Base-by-base conservation (phyloP, 2,797 vertebrate species). In the Leucoraja ocellata region DNA sequence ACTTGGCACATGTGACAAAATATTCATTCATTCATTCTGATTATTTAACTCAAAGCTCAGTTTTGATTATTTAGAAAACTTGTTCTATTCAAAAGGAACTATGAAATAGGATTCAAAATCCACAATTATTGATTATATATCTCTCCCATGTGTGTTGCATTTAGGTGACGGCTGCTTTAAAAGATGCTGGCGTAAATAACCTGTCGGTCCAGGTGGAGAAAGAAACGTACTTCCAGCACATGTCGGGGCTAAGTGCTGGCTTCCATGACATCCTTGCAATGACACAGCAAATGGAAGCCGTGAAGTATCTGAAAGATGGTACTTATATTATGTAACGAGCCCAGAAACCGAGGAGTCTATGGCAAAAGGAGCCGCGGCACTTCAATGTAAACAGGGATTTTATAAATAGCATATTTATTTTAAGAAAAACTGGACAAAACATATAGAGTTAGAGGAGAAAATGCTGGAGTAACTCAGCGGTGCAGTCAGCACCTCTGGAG, bases 191-290 rank as follows among this genome's bases (percentile, higher is more conserved):
- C 0, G 97, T 99, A 93, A 99, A 99, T 93, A 99, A 99, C 93
- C 96, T 99, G 94, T 98, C 98, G 0, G 96, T 99, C 54, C 99
- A 99, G 95, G 97, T 99, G 95, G 99, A 99, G 96, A 99, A 99
- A 95, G 99, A 99, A 93, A 98, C 98, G 0, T 99, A 99, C 95
- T 99, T 99, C 95, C 98, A 99, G 95, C 98, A 99, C 95, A 99
- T 99, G 98, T 99, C 98, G 0, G 98, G 99, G 93, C 98, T 99
- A 28, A 99, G 98, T 96, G 98, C 98, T 0, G 98, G 98, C 81
- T 99, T 99, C 95, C 98, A 99, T 13, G 98, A 99, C 94, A 97
- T 99, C 93, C 97, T 99, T 94, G 97, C 97, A 1, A 98, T 99
- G 98, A 99, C 98, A 21, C 98, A 98, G 94, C 98, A 99, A 94